Evolutionary conservation across 2,888 invertebrate genomes (phyloP), one percentile per base, ranked within the genome.

Genomic region (Erebia aethiops): DNA sequence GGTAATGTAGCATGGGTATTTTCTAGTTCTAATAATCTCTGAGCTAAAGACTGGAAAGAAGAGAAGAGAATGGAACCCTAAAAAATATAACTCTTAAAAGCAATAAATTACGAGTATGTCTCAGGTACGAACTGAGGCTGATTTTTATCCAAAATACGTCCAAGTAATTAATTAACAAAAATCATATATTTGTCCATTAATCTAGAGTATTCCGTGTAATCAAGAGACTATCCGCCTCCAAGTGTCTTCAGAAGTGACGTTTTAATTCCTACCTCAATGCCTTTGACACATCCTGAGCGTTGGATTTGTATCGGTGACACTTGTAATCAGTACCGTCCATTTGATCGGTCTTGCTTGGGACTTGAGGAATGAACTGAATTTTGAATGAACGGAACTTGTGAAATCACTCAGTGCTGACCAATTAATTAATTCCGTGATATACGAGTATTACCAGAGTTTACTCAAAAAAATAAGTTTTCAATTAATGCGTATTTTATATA

Each of bases 281-380:
- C 77, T 83, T 82, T 86, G 85, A 85, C 86, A 81, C 70, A 74
- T 78, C 75, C 75, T 76, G 77, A 82, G 78, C 82, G 75, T 67
- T 73, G 84, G 84, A 84, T 85, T 84, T 84, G 81, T 81, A 80
- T 78, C 77, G 71, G 78, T 81, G 80, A 75, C 77, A 75, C 74
- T 69, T 69, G 71, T 71, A 71, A 69, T 65, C 71, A 64, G 61
- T 74, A 70, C 71, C 61, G 72, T 70, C 71, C 70, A 72, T 54
- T 74, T 63, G 69, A 70, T 68, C 71, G 70, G 43, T 21, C 57
- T 69, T 49, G 69, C 57, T 69, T 49, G 69, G 58, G 69, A 62
- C 56, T 69, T 51, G 69, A 65, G 70, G 49, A 60, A 66, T 64
- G 63, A 63, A 51, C 70, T 60, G 70, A 60, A 67, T 67, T 67